Percentiles rank a stretch among this genome's conserved stretches.
Evolutionary conservation across 2,888 invertebrate species (phyloP).

Genomic region (Caenorhabditis angaria): DNA sequence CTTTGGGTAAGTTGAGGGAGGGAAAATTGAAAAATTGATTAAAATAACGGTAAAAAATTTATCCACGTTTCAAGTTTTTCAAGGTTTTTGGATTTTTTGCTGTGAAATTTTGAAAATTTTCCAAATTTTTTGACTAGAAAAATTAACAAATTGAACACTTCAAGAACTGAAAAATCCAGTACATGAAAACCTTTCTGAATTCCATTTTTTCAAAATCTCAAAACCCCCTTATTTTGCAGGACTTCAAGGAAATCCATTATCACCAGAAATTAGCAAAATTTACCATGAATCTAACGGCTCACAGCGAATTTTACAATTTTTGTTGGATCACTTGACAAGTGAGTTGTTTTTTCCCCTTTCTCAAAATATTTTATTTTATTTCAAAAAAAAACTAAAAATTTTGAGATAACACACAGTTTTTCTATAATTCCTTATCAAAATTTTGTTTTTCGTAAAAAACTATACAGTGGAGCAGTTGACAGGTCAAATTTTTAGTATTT

Average conservation of each 20-base stretch:
- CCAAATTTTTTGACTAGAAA: background rate
- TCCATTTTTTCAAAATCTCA: too few relatives aligned
- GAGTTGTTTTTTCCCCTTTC: constrained; percentile 74
- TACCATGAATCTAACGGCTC: constrained; percentile 94
- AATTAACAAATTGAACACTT: too few relatives aligned
- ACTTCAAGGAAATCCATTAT: constrained; percentile 85
- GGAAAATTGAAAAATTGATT: background rate
- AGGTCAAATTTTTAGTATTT: too few relatives aligned
- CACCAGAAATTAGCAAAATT: constrained; percentile 88
- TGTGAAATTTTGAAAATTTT: background rate
- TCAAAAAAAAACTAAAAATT: too few relatives aligned
- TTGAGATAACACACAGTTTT: too few relatives aligned
- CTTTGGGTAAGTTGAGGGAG: constrained; percentile 78
- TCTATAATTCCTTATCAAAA: too few relatives aligned
- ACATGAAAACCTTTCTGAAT: too few relatives aligned
- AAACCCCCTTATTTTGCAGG: constrained; percentile 62
- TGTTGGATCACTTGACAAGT: constrained; percentile 96
- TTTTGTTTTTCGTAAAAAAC: too few relatives aligned
- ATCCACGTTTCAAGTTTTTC: background rate
- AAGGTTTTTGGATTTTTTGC: background rate
- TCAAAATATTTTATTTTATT: too few relatives aligned
- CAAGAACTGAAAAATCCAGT: too few relatives aligned
- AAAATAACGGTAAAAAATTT: background rate
- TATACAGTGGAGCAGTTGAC: too few relatives aligned
- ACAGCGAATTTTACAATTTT: constrained; percentile 89